Percentiles rank a stretch among this genome's conserved stretches.
Conservation (phyloP, 2,113 vertebrate genomes). For the Psittacula cyanocephala region DNA sequence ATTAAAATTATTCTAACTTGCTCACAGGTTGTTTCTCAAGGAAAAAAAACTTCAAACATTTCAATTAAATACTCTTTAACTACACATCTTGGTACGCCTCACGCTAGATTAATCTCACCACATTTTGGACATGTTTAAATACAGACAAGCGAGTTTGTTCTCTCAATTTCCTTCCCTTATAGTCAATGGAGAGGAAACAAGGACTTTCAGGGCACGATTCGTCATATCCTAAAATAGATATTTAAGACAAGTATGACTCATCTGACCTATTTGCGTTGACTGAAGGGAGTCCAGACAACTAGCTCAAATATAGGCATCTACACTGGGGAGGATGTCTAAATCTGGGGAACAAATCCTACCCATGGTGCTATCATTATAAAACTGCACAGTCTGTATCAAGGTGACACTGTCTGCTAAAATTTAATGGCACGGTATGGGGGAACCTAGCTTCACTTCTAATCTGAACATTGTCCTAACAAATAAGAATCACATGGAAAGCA, state of each 20-base stretch:
- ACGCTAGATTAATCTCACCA: background rate
- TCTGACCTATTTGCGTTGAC: conserved; percentile 34
- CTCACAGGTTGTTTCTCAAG: background rate
- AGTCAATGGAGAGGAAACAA: background rate
- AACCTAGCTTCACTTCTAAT: background rate
- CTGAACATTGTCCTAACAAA: background rate
- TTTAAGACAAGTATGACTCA: conserved; percentile 27
- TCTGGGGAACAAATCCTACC: background rate
- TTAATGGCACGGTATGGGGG: background rate
- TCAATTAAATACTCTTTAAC: background rate
- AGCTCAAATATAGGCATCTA: background rate
- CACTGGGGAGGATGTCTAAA: background rate
- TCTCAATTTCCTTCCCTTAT: background rate
- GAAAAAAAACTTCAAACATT: background rate
- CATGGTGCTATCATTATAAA: background rate
- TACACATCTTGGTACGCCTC: background rate
- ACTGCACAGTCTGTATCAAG: background rate
- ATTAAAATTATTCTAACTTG: background rate
- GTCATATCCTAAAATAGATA: conserved; percentile 8
- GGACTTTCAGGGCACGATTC: conserved; percentile 2
- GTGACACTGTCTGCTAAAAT: background rate
- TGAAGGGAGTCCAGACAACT: conserved; percentile 17
- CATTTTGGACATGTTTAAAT: background rate
- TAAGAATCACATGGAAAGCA: background rate
- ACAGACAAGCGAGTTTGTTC: background rate